A percentile compares a stretch with the other conserved stretches of the same genome.
phyloP scores from a whole-genome alignment of 1,140 invertebrate genomes.

The Drosophila funebris region DNA sequence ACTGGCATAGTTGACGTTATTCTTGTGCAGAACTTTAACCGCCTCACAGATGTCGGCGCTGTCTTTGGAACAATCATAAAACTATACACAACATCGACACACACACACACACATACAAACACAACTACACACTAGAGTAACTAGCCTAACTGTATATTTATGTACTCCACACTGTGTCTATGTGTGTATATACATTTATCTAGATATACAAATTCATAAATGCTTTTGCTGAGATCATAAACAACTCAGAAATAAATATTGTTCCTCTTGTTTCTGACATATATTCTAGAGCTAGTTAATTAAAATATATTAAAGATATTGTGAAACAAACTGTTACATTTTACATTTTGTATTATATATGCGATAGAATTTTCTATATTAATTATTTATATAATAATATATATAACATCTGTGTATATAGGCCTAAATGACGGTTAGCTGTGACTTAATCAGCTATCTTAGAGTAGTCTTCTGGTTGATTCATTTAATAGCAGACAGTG shows the following conservation, averaged over 20 bases:
- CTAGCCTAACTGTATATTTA: conserved; percentile 45
- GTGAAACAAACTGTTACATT: too few relatives aligned
- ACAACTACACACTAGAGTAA: background rate
- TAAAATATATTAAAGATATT: too few relatives aligned
- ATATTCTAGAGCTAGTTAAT: background rate
- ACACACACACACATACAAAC: conserved; percentile 4
- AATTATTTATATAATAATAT: too few relatives aligned
- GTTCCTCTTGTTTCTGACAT: background rate
- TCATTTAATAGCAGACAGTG: background rate
- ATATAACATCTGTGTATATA: too few relatives aligned
- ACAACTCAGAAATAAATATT: conserved; percentile 12
- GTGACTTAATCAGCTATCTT: background rate
- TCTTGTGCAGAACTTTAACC: conserved; percentile 59
- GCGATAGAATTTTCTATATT: too few relatives aligned
- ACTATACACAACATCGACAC: background rate
- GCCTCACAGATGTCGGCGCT: conserved; percentile 41
- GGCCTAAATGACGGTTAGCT: too few relatives aligned
- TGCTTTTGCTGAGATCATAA: conserved; percentile 42
- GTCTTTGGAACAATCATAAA: conserved; percentile 59
- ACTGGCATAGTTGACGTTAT: conserved; percentile 71
- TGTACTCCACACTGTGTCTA: conserved; percentile 28
- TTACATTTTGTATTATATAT: too few relatives aligned
- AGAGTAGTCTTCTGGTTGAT: background rate
- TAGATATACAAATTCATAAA: conserved; percentile 23
- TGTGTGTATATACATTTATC: background rate